Percentiles rank a stretch among this genome's conserved stretches.
Evolutionary conservation across 2,113 vertebrate genomes (phyloP).

Genomic region (Polypterus bichir): DNA sequence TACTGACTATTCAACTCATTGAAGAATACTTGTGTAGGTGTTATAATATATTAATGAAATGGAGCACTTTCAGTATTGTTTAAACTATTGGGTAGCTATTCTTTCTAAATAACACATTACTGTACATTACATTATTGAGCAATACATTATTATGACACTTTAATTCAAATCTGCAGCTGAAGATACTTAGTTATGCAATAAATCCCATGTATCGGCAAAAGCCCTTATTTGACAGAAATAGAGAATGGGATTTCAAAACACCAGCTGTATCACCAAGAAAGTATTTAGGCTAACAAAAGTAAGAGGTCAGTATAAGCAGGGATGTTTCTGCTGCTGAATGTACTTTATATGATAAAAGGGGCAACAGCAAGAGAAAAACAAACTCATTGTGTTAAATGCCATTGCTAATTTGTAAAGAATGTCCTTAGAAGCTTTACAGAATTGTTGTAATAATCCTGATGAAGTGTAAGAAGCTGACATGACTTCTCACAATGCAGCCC

Average conservation of each 20-base stretch:
- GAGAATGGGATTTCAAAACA: background rate
- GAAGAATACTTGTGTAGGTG: too few relatives aligned
- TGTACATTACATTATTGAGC: too few relatives aligned
- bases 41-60: too few relatives aligned
- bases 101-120: too few relatives aligned
- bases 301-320: background rate
- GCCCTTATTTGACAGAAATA: background rate
- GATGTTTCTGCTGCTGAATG: constrained; percentile 4
- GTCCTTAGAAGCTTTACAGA: constrained; percentile 24
- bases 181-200: background rate
- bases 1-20: too few relatives aligned
- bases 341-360: constrained; percentile 2
- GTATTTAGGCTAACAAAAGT: background rate
- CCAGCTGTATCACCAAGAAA: constrained; percentile 6
- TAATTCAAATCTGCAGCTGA: too few relatives aligned
- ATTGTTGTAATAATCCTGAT: constrained; percentile 26
- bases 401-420: constrained; percentile 12
- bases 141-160: too few relatives aligned
- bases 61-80: too few relatives aligned
- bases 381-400: background rate
- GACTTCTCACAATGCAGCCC: constrained; percentile 30
- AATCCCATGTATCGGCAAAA: background rate
- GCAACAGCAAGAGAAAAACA: background rate
- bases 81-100: too few relatives aligned
- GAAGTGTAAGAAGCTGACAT: constrained; percentile 21